Conservation (phyloP, 2,888 invertebrate species). For the Athalia rosae region DNA sequence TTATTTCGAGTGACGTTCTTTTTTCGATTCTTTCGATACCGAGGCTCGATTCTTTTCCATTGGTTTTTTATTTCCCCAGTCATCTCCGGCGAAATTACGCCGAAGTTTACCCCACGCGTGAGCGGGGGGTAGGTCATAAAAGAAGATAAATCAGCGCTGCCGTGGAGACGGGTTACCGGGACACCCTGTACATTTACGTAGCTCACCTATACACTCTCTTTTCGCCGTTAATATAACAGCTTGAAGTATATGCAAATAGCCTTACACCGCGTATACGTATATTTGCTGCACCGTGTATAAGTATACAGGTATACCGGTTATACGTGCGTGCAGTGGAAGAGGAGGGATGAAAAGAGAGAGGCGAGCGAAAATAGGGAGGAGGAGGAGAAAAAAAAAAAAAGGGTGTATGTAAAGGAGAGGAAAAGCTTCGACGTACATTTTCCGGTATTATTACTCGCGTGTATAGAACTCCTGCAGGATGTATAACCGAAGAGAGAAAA, state of each 20-base stretch:
- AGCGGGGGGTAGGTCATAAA: conserved; percentile 5
- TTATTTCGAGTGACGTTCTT: no score
- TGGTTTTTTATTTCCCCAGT: background rate
- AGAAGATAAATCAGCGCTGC: conserved; percentile 21
- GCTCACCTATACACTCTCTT: conserved; percentile 6
- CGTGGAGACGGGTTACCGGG: no score
- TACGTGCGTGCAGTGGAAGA: no score
- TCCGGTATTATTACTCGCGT: background rate
- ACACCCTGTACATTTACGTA: no score
- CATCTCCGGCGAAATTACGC: background rate
- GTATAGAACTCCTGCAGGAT: background rate
- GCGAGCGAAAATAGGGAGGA: no score
- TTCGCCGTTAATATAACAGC: conserved; percentile 31
- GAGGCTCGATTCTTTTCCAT: no score
- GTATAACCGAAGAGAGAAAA: background rate
- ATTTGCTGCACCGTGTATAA: no score
- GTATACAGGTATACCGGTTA: no score
- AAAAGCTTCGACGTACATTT: conserved; percentile 9
- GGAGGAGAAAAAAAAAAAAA: no score
- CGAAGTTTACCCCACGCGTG: conserved; percentile 9
- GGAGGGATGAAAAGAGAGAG: no score
- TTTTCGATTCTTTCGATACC: no score
- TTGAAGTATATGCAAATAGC: conserved; percentile 32
- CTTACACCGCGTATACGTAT: background rate
- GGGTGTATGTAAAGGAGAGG: no score